Evolutionary conservation across 2,888 invertebrate species (phyloP), one percentile per base, ranked within the genome.

Genomic region (Incurvaria masculella): DNA sequence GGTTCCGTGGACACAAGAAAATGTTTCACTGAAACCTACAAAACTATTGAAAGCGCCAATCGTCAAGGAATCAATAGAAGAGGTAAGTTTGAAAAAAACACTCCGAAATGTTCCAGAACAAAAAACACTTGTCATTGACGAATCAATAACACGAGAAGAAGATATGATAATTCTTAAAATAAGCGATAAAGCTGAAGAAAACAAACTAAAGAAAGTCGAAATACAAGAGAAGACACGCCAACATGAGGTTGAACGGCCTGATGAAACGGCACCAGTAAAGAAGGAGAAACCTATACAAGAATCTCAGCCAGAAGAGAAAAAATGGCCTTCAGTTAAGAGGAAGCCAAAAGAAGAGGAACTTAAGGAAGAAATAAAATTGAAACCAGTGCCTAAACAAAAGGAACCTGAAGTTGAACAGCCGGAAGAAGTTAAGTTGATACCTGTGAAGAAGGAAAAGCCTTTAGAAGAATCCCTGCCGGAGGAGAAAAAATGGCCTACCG

Each of bases 1-100:
- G 54, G 71, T 60, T 61, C 83, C 61, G 47, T 83, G 63, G 83
- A 89, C 83, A 2, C 81, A 88, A 58, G 85, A 89, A 66, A 79
- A 81, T 54, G 76, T 85, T 14, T 75, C 80, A 57, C 60, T 85
- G 54, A 78, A 82, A 56, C 84, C 84, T 2, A 75, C 85, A 0
- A 84, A 82, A 56, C 79, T 82, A 44, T 76, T 82, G 53, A 80
- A 81, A 54, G 69, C 71, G 52, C 62, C 72, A 46, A 75, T 82
- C 66, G 19, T 75, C 63, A 75, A 82, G 79, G 59, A 79, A 78
- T 81, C 78, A 59, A 55, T 79, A 43, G 78, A 81, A 64, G 68
- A 72, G 54, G 62, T 76, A 4, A 65, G 62, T 42, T 59, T 75
- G 48, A 76, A 61, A 60, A 70, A 66, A 49, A 59, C 68, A 2